phyloP scores from a whole-genome alignment of 2,888 invertebrate genomes.

The Eristalis pertinax region DNA sequence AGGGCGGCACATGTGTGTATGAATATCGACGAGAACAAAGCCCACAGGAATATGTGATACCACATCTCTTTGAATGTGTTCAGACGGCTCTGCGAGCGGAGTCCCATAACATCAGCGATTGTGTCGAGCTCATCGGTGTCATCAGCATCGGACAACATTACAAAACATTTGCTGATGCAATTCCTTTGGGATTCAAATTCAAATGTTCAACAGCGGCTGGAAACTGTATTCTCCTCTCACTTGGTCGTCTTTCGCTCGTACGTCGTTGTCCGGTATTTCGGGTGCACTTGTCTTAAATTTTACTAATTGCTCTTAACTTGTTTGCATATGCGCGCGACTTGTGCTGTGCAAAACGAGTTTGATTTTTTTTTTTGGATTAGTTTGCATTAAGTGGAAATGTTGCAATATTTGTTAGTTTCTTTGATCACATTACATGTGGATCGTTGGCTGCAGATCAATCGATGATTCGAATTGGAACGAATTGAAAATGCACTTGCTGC shows the following conservation, averaged over 20 bases:
- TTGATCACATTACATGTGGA: slow-evolving; percentile 62
- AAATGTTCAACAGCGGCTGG: slow-evolving; percentile 32
- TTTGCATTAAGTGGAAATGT: slow-evolving; percentile 60
- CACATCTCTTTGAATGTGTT: slow-evolving; percentile 95
- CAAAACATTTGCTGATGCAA: slow-evolving; percentile 70
- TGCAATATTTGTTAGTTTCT: slow-evolving; percentile 38
- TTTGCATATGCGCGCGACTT: slow-evolving; percentile 54
- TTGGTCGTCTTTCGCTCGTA: not conserved
- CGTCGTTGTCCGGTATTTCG: not conserved
- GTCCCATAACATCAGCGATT: slow-evolving; percentile 86
- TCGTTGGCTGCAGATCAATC: slow-evolving; percentile 68
- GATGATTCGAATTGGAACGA: slow-evolving; percentile 45
- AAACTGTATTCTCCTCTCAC: not conserved
- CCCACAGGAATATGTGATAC: slow-evolving; percentile 98
- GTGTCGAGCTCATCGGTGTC: slow-evolving; percentile 84
- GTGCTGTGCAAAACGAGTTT: slow-evolving; percentile 46
- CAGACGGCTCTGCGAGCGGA: slow-evolving; percentile 85
- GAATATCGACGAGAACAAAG: slow-evolving; percentile 95
- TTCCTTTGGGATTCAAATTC: slow-evolving; percentile 26
- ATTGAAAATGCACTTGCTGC: slow-evolving; percentile 48
- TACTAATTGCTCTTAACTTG: slow-evolving; percentile 47
- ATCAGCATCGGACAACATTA: slow-evolving; percentile 78
- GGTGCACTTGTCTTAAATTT: slow-evolving; percentile 31
- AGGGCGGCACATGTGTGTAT: slow-evolving; percentile 95
- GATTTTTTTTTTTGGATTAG: slow-evolving; percentile 14